Conservation (phyloP, 2,797 vertebrate genomes). For the Arnoldichthys spilopterus region DNA sequence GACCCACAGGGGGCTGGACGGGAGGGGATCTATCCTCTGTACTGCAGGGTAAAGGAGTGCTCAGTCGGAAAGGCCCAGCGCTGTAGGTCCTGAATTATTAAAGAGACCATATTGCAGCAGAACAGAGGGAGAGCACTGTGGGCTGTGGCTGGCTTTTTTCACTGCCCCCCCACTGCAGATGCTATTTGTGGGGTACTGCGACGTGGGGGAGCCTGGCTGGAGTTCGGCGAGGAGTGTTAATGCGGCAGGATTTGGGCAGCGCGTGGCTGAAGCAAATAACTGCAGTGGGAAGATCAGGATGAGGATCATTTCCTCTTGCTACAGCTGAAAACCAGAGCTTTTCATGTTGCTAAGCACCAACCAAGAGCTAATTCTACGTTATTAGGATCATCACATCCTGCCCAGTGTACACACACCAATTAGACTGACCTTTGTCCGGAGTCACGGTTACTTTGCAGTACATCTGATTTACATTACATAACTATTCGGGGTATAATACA, state of each 20-base stretch:
- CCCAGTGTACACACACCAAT: neutral
- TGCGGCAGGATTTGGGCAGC: neutral
- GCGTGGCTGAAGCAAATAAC: neutral
- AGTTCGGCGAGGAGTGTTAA: neutral
- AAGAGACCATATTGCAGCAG: slow-evolving; percentile 72
- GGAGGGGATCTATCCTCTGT: slow-evolving; percentile 15
- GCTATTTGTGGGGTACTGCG: slow-evolving; percentile 3
- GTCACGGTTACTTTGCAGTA: neutral
- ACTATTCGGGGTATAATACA: no score
- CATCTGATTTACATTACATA: neutral
- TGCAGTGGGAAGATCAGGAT: neutral
- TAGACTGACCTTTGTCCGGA: neutral
- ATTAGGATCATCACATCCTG: neutral
- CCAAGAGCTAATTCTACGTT: neutral
- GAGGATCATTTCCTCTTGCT: neutral
- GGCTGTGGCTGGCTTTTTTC: neutral
- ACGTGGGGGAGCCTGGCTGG: slow-evolving; percentile 11
- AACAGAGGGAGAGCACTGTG: slow-evolving; percentile 53
- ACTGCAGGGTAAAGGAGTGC: slow-evolving; percentile 18
- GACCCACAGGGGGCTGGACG: neutral
- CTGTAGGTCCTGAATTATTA: slow-evolving; percentile 78
- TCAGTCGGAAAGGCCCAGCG: slow-evolving; percentile 54
- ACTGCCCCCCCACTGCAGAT: slow-evolving; percentile 9
- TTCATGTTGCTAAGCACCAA: neutral
- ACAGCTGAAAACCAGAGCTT: slow-evolving; percentile 8